Conservation (phyloP, 1,140 invertebrate species). For the Drosophila sucinea region DNA sequence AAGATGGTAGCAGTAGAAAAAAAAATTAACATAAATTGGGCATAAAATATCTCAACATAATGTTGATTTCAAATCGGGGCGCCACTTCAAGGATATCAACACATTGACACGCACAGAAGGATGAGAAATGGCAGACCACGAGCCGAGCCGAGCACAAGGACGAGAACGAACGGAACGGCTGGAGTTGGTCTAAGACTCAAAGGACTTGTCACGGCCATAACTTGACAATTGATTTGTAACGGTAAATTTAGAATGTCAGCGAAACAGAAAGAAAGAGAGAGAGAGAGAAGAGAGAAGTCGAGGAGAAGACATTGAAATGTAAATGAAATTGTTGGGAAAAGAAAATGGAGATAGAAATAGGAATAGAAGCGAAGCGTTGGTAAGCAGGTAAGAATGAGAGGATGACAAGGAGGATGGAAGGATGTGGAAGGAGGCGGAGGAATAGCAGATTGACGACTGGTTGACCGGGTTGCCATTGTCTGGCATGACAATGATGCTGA, state of each 20-base stretch:
- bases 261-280: constrained; percentile 18
- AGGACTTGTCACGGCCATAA: constrained; percentile 38
- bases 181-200: constrained; percentile 1
- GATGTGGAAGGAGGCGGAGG: constrained; percentile 25
- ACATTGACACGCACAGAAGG: constrained; percentile 31
- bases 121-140: background rate
- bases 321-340: constrained; percentile 60
- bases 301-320: constrained; percentile 64
- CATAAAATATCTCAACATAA: constrained; percentile 61
- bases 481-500: constrained; percentile 72
- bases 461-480: constrained; percentile 57
- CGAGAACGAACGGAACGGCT: background rate
- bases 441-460: constrained; percentile 35
- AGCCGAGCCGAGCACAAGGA: background rate
- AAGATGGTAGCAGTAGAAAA: background rate
- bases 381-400: background rate
- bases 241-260: constrained; percentile 74
- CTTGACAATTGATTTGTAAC: constrained; percentile 78
- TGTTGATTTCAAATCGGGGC: constrained; percentile 17
- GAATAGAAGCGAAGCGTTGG: background rate
- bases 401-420: background rate
- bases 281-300: too few species aligned
- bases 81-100: constrained; percentile 40
- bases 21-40: constrained; percentile 73
- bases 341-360: background rate